phyloP scores from a whole-genome alignment of 2,113 vertebrate genomes.

The Colaptes auratus region DNA sequence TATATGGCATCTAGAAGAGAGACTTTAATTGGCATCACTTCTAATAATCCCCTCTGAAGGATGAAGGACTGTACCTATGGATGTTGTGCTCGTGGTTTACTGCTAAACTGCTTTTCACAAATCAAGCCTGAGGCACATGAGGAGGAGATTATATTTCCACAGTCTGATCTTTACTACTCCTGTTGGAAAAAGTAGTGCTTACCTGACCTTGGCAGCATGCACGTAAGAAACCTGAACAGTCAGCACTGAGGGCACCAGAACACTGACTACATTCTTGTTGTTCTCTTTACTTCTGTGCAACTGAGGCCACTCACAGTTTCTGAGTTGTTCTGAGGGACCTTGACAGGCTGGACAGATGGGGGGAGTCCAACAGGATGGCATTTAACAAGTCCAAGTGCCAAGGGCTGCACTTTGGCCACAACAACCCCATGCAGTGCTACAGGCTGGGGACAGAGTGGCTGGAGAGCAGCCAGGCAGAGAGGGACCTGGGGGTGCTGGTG shows the following conservation, averaged over 20 bases:
- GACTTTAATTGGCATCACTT: not conserved
- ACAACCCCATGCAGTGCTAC: too few relatives aligned
- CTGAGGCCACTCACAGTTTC: not conserved
- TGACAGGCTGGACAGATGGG: too few relatives aligned
- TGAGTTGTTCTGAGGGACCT: not conserved
- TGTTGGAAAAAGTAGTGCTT: not conserved
- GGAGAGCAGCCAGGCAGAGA: too few relatives aligned
- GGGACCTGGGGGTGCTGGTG: too few relatives aligned
- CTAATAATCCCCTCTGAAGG: not conserved
- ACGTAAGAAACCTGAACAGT: rapidly evolving
- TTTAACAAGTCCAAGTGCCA: too few relatives aligned
- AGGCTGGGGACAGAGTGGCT: too few relatives aligned
- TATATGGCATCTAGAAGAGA: not conserved
- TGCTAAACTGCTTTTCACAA: not conserved
- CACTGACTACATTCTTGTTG: not conserved
- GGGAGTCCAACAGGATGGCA: too few relatives aligned
- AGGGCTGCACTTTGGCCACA: too few relatives aligned
- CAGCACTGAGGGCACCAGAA: not conserved
- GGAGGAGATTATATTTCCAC: not conserved
- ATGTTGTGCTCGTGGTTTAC: not conserved
- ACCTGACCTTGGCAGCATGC: not conserved
- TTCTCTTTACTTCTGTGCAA: not conserved
- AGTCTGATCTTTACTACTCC: not conserved
- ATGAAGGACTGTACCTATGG: rapidly evolving
- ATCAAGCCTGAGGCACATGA: not conserved